Base-by-base conservation (phyloP, 2,888 invertebrate species). In the Acanthoscelides obtectus region DNA sequence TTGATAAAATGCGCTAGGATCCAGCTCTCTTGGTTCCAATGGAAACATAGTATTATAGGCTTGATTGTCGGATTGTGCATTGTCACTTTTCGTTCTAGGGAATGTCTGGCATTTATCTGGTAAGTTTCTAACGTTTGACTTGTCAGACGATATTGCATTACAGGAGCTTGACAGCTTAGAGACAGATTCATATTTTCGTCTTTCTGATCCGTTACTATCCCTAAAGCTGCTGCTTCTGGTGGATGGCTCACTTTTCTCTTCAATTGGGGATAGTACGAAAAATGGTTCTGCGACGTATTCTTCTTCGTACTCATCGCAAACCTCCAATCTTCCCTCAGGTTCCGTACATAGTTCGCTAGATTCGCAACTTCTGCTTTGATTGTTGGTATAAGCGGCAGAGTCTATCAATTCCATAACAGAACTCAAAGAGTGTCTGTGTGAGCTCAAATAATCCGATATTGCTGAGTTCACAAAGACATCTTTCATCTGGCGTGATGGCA, bases 21-120 rank as follows among this genome's bases (percentile, higher is more conserved):
- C 89, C 69, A 90, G 83, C 81, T 89, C 89, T 73, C 89, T 81
- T 0, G 89, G 89, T 78, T 90, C 89, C 68, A 89, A 79, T 0
- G 88, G 89, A 80, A 87, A 89, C 83, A 88, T 84, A 25, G 78
- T 80, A 70, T 83, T 82, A 25, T 69, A 69, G 67, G 77, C 80
- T 64, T 79, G 80, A 69, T 77, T 78, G 71, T 75, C 75, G 20
- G 73, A 75, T 63, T 74, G 75, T 20, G 75, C 68, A n/a, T 72
- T 68, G 45, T 69, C 67, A 74, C 84, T 85, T 75, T 86, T 84
- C 0, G 86, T 86, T 77, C 88, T 86, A 0, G 89, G 89, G 81
- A 88, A 88, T 0, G 89, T 89, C 78, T 88, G 87, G 77, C 85
- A 88, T 75, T 87, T 87, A 75, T 86, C 84, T 20, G 79, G 77